Evolutionary conservation across 1,140 invertebrate genomes (phyloP), one percentile per base, ranked within the genome.

Genomic region (Ericerus pela): DNA sequence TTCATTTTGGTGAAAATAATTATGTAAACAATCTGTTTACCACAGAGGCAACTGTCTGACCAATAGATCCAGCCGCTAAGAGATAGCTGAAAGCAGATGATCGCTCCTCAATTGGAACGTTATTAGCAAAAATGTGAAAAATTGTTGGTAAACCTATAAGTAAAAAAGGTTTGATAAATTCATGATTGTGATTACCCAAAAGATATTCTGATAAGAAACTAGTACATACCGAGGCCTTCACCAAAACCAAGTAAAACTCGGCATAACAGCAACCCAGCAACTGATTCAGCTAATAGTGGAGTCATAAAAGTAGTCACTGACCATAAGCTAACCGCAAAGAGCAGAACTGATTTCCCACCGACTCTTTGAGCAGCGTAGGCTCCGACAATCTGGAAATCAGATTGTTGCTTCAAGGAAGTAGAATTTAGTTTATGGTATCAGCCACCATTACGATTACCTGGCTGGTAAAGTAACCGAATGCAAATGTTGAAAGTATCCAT

Each of bases 401-500:
- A n/a, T n/a, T n/a, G n/a, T n/a, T n/a, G n/a, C n/a, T n/a, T n/a
- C n/a, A n/a, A n/a, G n/a, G n/a, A n/a, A n/a, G n/a, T n/a, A n/a
- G n/a, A n/a, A n/a, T n/a, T n/a, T n/a, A n/a, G n/a, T n/a, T n/a
- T n/a, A n/a, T n/a, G n/a, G n/a, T n/a, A n/a, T n/a, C n/a, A n/a
- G n/a, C n/a, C 6, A 6, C 8, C 29, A 11, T 14, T 47, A n/a
- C 28, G 54, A 54, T 64, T 67, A 82, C 79, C 72, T 85, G 82
- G 74, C 82, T 85, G 61, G 81, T 82, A 62, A 87, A 82, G 65
- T 85, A 87, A 36, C 84, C 84, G 60, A 84, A 79, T 16, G 84
- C 79, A 73, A 87, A 86, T 29, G 83, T 81, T 56, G 82, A 85
- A 22, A 84, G 69, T 53, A 87, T 82, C 82, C 81, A 85, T 57